Evolutionary conservation across 2,797 vertebrate genomes (phyloP).

Genomic region (Anguilla marmorata): DNA sequence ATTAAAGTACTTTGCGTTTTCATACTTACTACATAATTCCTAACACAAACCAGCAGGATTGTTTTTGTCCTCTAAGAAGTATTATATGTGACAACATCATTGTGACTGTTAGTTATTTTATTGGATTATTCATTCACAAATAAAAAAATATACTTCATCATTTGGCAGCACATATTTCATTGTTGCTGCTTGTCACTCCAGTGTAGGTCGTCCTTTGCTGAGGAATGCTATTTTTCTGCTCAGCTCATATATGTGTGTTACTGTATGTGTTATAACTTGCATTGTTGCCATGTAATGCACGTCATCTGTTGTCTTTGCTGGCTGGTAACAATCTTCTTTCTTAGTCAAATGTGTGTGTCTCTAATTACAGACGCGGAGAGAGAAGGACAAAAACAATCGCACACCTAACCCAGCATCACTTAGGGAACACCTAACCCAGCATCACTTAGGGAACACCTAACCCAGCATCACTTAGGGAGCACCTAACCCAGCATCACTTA

Average conservation of each 20-base stretch:
- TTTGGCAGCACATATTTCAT: background rate
- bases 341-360: slow-evolving; percentile 22
- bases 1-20: background rate
- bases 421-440: slow-evolving; percentile 29
- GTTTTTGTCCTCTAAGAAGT: no score
- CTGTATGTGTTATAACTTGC: background rate
- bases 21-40: background rate
- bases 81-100: background rate
- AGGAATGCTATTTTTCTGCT: background rate
- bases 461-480: background rate
- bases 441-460: slow-evolving; percentile 20
- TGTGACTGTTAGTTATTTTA: background rate
- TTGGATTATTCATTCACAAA: background rate
- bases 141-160: background rate
- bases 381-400: background rate
- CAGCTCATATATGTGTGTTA: background rate
- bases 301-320: slow-evolving; percentile 53
- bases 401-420: slow-evolving; percentile 13
- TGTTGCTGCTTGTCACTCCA: background rate
- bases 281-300: background rate
- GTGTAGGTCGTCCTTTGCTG: background rate
- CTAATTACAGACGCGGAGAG: slow-evolving; percentile 23
- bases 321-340: slow-evolving; percentile 63
- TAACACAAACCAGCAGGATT: no score
- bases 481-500: slow-evolving; percentile 12